A percentile compares a stretch with the other conserved stretches of the same genome.
These are phyloP conservation scores for Hyalella azteca DNA, from an alignment of 2,888 invertebrate species.

Conservation along the genomic window DNA sequence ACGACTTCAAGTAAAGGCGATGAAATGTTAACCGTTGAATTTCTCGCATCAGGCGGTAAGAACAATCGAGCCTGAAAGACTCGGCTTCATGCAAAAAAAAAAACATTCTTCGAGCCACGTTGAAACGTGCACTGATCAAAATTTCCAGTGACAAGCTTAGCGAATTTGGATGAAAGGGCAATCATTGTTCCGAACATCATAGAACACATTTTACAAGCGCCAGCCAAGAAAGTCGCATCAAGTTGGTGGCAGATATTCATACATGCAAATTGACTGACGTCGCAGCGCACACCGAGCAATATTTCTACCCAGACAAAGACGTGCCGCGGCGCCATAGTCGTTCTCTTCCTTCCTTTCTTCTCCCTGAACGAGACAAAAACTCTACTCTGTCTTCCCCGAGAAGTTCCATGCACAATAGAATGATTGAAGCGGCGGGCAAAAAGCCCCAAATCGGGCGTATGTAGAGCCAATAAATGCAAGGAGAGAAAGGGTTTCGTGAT, in stretches of 20 bases:
- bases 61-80: too few species aligned
- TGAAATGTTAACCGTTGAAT: too few species aligned
- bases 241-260: conserved; percentile 24
- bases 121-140: too few species aligned
- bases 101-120: too few species aligned
- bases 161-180: too few species aligned
- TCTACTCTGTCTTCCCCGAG: not conserved
- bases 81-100: too few species aligned
- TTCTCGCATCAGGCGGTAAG: too few species aligned
- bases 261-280: conserved; percentile 34
- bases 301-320: not conserved
- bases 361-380: conserved; percentile 1
- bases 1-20: too few species aligned
- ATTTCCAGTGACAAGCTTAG: too few species aligned
- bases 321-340: not conserved
- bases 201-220: not conserved
- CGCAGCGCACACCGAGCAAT: not conserved
- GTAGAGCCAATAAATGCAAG: conserved; percentile 25
- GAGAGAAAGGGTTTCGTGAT: not conserved
- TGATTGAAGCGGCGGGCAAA: not conserved
- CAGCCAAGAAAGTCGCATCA: conserved; percentile 14
- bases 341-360: not conserved
- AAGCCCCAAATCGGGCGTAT: not conserved
- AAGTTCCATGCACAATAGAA: conserved; percentile 9
- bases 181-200: too few species aligned